Conservation (phyloP, 2,113 vertebrate species). For the Pao palembangensis region DNA sequence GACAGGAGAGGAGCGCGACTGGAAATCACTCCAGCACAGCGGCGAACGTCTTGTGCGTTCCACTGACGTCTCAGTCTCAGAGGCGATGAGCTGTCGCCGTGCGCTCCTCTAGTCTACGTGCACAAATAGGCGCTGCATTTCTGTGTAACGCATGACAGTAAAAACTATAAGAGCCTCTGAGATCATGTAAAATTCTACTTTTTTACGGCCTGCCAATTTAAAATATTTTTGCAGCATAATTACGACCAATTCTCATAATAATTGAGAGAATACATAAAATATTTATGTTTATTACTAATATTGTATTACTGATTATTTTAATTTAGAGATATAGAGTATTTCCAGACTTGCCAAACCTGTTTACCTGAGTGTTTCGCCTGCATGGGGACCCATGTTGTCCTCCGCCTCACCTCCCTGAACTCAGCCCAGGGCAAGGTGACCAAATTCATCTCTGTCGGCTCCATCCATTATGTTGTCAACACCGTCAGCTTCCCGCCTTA, state of each 20-base stretch:
- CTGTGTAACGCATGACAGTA: too few relatives aligned
- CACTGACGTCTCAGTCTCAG: constrained; percentile 70
- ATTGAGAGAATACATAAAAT: too few relatives aligned
- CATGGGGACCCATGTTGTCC: constrained; percentile 45
- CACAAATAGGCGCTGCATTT: background rate
- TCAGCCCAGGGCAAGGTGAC: constrained; percentile 84
- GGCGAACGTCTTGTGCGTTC: constrained; percentile 69
- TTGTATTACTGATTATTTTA: too few relatives aligned
- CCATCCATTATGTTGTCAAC: constrained; percentile 91
- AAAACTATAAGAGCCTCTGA: too few relatives aligned
- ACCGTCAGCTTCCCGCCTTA: constrained; percentile 78
- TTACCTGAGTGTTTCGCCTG: background rate
- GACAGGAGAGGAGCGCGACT: constrained; percentile 61
- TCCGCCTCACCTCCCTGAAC: constrained; percentile 61
- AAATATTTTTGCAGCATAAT: too few relatives aligned
- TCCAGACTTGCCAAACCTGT: background rate
- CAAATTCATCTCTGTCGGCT: constrained; percentile 75
- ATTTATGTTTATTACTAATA: too few relatives aligned
- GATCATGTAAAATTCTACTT: too few relatives aligned
- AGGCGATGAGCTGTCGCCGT: constrained; percentile 64
- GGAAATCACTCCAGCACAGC: constrained; percentile 56
- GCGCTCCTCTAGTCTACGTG: constrained; percentile 32
- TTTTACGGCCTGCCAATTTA: too few relatives aligned
- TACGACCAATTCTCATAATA: too few relatives aligned
- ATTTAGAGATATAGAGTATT: background rate